Percentiles rank a stretch among this genome's conserved stretches.
Conservation (phyloP, 2,888 invertebrate species). For the Sphinx pinastri region DNA sequence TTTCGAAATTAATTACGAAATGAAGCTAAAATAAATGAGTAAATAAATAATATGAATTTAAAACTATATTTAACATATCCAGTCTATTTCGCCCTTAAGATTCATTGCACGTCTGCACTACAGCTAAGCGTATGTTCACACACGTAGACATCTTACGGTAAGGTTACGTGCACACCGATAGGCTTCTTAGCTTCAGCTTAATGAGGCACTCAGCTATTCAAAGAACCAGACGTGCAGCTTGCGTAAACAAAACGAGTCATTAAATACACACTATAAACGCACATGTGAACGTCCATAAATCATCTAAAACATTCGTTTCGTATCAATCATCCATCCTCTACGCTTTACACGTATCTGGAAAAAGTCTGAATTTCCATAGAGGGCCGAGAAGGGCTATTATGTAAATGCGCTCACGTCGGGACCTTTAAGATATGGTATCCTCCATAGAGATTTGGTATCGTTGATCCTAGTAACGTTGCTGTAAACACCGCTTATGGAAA, state of each 20-base stretch:
- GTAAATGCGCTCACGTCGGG: constrained; percentile 73
- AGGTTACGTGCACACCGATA: not conserved
- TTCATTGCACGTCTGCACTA: not conserved
- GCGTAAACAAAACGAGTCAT: not conserved
- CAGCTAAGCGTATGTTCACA: not conserved
- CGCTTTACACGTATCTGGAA: constrained; percentile 59
- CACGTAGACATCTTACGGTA: not conserved
- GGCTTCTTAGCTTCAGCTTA: not conserved
- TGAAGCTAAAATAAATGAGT: too few species aligned
- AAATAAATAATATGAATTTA: too few species aligned
- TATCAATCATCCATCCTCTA: constrained; percentile 73
- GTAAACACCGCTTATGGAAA: constrained; percentile 67
- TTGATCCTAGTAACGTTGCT: constrained; percentile 62
- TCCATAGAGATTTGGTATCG: constrained; percentile 66
- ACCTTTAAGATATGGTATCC: constrained; percentile 65
- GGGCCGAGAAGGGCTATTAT: constrained; percentile 61
- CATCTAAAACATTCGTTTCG: constrained; percentile 59
- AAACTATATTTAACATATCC: not conserved
- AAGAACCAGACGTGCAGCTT: not conserved
- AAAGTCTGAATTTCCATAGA: constrained; percentile 64
- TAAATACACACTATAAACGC: not conserved
- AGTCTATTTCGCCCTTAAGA: not conserved
- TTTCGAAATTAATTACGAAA: too few species aligned
- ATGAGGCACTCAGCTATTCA: constrained; percentile 11
- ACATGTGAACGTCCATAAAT: constrained; percentile 53